Evolutionary conservation across 2,888 invertebrate species (phyloP).

Genomic region (Melipona beecheii): DNA sequence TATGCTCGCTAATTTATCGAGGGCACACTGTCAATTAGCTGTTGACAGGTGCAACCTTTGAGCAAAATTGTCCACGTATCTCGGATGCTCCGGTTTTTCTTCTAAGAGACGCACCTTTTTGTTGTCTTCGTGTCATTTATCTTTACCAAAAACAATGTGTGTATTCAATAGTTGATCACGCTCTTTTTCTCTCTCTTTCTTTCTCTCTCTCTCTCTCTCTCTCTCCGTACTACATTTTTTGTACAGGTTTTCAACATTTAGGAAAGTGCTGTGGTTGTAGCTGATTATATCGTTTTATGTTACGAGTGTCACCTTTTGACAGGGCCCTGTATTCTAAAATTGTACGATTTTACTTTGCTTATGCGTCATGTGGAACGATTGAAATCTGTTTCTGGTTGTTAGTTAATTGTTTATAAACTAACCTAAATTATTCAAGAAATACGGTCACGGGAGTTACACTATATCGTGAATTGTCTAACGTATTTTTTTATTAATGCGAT

Average conservation of each 20-base stretch:
- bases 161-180: neutral
- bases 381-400: constrained; percentile 11
- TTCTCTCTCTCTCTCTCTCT: neutral
- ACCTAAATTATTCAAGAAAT: constrained; percentile 49
- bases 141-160: neutral
- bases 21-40: constrained; percentile 47
- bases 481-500: neutral
- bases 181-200: too few relatives aligned
- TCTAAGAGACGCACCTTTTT: neutral
- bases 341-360: neutral
- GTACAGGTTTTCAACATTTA: constrained; percentile 7
- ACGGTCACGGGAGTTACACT: constrained; percentile 13
- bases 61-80: constrained; percentile 54
- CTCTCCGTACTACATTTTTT: constrained; percentile 6
- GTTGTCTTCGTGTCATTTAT: neutral
- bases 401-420: constrained; percentile 50
- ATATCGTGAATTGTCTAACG: constrained; percentile 27
- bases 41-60: constrained; percentile 53
- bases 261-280: constrained; percentile 44
- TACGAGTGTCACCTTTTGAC: constrained; percentile 46
- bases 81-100: constrained; percentile 31
- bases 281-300: constrained; percentile 27
- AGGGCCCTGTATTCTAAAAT: constrained; percentile 31
- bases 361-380: constrained; percentile 8
- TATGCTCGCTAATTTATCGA: constrained; percentile 34